These are phyloP conservation scores for Drosophila fulvimacula DNA, from an alignment of 2,888 invertebrate genomes.

Conservation along the genomic window DNA sequence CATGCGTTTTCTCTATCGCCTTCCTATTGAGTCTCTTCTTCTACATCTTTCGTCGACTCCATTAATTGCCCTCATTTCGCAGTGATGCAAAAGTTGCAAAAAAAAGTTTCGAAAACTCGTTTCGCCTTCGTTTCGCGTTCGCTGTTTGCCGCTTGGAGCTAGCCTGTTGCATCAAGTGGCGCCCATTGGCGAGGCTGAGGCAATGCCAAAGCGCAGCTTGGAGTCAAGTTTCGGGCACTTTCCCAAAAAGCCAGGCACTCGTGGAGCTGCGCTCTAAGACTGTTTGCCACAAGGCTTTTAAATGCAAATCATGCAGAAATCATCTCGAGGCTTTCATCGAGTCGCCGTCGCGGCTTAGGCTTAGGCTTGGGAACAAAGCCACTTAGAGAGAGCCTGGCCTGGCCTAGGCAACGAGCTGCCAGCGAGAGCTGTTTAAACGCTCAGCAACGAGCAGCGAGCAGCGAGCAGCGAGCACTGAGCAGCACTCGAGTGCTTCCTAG, in stretches of 20 bases:
- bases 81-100: not conserved
- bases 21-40: not conserved
- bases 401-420: conserved; percentile 24
- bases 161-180: conserved; percentile 35
- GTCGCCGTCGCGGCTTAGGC: conserved; percentile 21
- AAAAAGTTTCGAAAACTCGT: not conserved
- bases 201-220: conserved; percentile 20
- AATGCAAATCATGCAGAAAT: conserved; percentile 77
- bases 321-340: conserved; percentile 38
- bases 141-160: not conserved
- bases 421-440: conserved; percentile 70
- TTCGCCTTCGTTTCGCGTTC: not conserved
- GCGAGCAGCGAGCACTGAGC: not conserved
- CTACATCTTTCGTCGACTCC: not conserved
- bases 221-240: conserved; percentile 35
- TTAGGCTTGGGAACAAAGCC: conserved; percentile 13
- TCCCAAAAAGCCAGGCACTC: conserved; percentile 45
- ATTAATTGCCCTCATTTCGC: conserved; percentile 6
- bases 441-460: conserved; percentile 12
- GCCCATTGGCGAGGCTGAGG: conserved; percentile 22
- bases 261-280: not conserved
- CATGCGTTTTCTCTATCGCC: not conserved
- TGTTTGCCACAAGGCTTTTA: conserved; percentile 58
- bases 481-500: conserved; percentile 73
- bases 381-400: conserved; percentile 5